A percentile compares a stretch with the other conserved stretches of the same genome.
phyloP scores from a whole-genome alignment of 1,140 invertebrate genomes.

The Diploscapter pachys region DNA sequence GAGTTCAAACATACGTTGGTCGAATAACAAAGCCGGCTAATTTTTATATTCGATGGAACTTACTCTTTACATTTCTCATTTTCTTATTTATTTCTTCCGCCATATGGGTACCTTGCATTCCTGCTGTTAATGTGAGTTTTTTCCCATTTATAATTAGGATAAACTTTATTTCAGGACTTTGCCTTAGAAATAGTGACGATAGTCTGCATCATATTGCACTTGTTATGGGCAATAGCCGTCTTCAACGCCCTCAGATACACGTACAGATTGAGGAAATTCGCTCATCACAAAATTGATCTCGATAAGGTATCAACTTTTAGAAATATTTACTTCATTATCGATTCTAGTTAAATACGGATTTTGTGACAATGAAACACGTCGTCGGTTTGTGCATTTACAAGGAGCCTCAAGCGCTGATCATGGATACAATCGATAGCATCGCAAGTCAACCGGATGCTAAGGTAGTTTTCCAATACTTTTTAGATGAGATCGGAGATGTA shows the following conservation, averaged over 20 bases:
- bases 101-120: slow-evolving; percentile 43
- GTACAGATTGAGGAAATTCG: slow-evolving; percentile 28
- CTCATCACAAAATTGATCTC: slow-evolving; percentile 33
- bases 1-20: slow-evolving; percentile 15
- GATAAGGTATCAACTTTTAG: slow-evolving; percentile 12
- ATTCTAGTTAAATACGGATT: not conserved
- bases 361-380: slow-evolving; percentile 36
- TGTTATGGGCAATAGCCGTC: slow-evolving; percentile 34
- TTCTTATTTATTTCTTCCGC: slow-evolving; percentile 38
- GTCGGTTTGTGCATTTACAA: slow-evolving; percentile 43
- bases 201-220: slow-evolving; percentile 24
- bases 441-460: slow-evolving; percentile 36
- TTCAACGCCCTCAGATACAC: slow-evolving; percentile 33
- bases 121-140: slow-evolving; percentile 24
- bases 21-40: slow-evolving; percentile 40
- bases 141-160: not conserved
- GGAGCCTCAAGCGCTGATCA: slow-evolving; percentile 39
- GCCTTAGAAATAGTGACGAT: slow-evolving; percentile 37
- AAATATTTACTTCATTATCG: not conserved
- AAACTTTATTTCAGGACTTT: slow-evolving; percentile 19
- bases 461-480: not conserved
- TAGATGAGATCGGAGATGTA: too few relatives aligned
- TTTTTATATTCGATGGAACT: slow-evolving; percentile 40
- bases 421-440: slow-evolving; percentile 42
- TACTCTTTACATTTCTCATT: slow-evolving; percentile 43